A percentile compares a stretch with the other conserved stretches of the same genome.
Evolutionary conservation across 2,113 vertebrate genomes (phyloP).

Genomic region (Leptocoma aspasia): DNA sequence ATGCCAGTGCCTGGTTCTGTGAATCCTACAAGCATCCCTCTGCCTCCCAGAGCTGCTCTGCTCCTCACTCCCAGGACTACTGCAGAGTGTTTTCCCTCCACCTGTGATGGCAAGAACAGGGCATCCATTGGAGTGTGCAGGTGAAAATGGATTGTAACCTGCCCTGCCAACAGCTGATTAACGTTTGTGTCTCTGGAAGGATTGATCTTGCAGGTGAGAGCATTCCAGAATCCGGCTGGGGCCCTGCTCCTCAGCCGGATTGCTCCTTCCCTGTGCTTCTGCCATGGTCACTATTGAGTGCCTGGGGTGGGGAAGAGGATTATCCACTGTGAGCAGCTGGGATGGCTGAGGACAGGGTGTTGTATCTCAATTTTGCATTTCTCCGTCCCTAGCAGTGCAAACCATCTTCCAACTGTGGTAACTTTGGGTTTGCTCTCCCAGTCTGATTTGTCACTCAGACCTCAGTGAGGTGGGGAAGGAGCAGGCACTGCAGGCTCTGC

Average conservation of each 20-base stretch:
- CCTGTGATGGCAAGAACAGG: conserved; percentile 30
- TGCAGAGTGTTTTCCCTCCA: not conserved
- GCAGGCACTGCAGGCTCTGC: not conserved
- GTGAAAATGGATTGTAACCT: conserved; percentile 75
- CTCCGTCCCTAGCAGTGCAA: not conserved
- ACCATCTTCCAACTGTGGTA: not conserved
- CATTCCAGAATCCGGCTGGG: conserved; percentile 36
- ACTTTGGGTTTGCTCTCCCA: not conserved
- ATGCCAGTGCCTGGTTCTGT: not conserved
- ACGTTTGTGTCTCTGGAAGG: conserved; percentile 38
- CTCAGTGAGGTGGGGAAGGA: not conserved
- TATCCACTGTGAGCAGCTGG: not conserved
- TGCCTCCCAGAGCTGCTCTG: not conserved
- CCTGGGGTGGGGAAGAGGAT: too few species aligned
- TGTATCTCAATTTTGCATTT: not conserved
- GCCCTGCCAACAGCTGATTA: conserved; percentile 61
- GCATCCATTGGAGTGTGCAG: conserved; percentile 65
- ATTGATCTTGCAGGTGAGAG: conserved; percentile 69
- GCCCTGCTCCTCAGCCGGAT: not conserved
- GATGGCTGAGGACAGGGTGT: fast-evolving
- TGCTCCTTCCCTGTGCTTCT: not conserved
- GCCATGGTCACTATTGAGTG: not conserved
- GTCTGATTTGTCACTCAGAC: not conserved
- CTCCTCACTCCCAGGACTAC: not conserved
- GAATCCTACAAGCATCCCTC: not conserved